A percentile compares a stretch with the other conserved stretches of the same genome.
phyloP scores from a whole-genome alignment of 2,113 vertebrate species.

The Trinectes maculatus region DNA sequence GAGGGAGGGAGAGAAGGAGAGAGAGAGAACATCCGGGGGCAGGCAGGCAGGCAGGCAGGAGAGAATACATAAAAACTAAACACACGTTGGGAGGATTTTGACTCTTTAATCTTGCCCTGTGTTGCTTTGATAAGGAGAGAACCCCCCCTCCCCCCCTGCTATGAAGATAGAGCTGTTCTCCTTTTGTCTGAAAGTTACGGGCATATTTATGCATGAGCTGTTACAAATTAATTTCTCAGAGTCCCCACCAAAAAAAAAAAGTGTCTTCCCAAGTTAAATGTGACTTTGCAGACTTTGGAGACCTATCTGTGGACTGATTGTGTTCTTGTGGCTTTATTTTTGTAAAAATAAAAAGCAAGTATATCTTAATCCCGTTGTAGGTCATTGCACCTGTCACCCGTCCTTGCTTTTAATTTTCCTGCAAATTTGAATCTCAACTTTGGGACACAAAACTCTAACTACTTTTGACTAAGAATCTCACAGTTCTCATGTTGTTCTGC shows the following conservation, averaged over 20 bases:
- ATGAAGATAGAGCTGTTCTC: conserved; percentile 77
- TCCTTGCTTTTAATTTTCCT: conserved; percentile 14
- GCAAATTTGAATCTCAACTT: conserved; percentile 19
- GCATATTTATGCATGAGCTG: conserved; percentile 76
- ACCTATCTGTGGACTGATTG: conserved; percentile 47
- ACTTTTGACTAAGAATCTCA: not conserved
- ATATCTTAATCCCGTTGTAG: conserved; percentile 31
- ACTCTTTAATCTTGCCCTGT: conserved; percentile 81
- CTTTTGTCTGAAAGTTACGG: conserved; percentile 76
- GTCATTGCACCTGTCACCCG: conserved; percentile 44
- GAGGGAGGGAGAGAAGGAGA: conserved; percentile 54
- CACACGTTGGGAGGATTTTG: conserved; percentile 76
- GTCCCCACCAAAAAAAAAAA: conserved; percentile 60
- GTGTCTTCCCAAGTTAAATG: conserved; percentile 61
- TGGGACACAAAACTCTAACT: conserved; percentile 5
- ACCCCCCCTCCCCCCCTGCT: conserved; percentile 73
- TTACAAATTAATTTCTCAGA: conserved; percentile 70
- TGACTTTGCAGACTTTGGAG: conserved; percentile 75
- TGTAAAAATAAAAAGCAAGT: conserved; percentile 19
- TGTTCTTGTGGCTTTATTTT: too few species aligned
- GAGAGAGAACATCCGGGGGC: conserved; percentile 75
- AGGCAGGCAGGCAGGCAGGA: conserved; percentile 70
- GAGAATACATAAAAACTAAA: conserved; percentile 55
- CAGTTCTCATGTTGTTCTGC: not conserved
- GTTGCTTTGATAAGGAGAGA: conserved; percentile 79